Base-by-base conservation (phyloP, 2,888 invertebrate species). In the Tryphoninae sp. region DNA sequence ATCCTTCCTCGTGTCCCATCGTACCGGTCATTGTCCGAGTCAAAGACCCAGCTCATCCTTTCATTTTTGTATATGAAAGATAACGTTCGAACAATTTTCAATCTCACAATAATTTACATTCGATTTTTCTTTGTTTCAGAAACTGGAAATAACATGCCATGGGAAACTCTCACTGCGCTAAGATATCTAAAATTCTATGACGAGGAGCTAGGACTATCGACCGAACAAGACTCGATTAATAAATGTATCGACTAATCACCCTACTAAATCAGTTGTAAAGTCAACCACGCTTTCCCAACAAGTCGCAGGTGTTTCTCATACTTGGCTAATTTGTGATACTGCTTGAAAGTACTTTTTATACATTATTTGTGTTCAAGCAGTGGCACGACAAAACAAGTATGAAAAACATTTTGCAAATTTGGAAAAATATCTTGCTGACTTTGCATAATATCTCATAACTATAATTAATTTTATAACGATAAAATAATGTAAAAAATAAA, bases 41-140 rank as follows among this genome's bases (percentile, higher is more conserved):
- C 80, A 65, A 80, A 82, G 69, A 80, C 78, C 80, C 76, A 82
- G 81, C 76, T 81, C 81, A 83, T 81, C 81, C 79, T 78, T 78
- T 62, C 51, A n/a, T n/a, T 51, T 73, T 59, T 23, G 71, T 78
- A 23, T 59, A 64, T 68, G 51, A 71, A 83, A 83, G 61, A 72
- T 73, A 42, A 73, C 55, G 23, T 33, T 45, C 13, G 65, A 65
- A 6, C 40, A 22, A 49, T 19, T 26, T 40, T 45, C 4, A 59
- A 58, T 69, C 23, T 58, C 23, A 9, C 2, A 3, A 55, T 19
- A 55, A 55, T 73, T 3, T 64, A 64, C 65, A n/a, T 49, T 64
- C 33, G 16, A 40, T 62, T 62, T 40, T 16, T 45, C 23, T 6
- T 64, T 16, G 33, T 33, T 13, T 71, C 23, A 22, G 58, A 9